A percentile compares a stretch with the other conserved stretches of the same genome.
phyloP scores from a whole-genome alignment of 2,113 vertebrate genomes.

The Tenebrosternarchus preto region DNA sequence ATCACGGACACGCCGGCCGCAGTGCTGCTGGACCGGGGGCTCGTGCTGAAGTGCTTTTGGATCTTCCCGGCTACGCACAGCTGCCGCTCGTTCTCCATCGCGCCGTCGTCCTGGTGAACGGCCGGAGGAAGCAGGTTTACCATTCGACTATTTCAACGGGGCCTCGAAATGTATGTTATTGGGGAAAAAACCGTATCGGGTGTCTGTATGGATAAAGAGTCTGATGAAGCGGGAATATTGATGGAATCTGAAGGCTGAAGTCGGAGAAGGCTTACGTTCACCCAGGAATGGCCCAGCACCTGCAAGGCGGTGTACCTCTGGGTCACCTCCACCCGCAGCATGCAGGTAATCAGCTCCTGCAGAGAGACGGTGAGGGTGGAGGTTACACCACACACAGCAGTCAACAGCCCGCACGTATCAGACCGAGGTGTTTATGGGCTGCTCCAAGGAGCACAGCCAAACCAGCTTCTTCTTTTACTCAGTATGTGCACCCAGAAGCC shows the following conservation, averaged over 20 bases:
- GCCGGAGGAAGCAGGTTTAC: background rate
- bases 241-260: background rate
- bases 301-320: slow-evolving; percentile 89
- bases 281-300: slow-evolving; percentile 94
- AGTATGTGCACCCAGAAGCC: no score
- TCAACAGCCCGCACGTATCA: no score
- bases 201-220: background rate
- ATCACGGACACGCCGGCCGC: slow-evolving; percentile 94
- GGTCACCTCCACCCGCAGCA: slow-evolving; percentile 90
- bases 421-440: no score
- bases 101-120: slow-evolving; percentile 83
- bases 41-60: slow-evolving; percentile 95
- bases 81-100: slow-evolving; percentile 87
- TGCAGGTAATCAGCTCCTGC: slow-evolving; percentile 91
- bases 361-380: slow-evolving; percentile 39
- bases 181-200: background rate
- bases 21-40: slow-evolving; percentile 85
- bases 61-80: slow-evolving; percentile 94
- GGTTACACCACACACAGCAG: background rate
- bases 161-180: no score
- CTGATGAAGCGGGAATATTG: background rate
- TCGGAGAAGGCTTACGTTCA: slow-evolving; percentile 83
- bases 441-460: no score
- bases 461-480: no score
- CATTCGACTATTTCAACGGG: background rate